Percentiles rank a stretch among this genome's conserved stretches.
phyloP scores from a whole-genome alignment of 2,888 invertebrate genomes.

The Heliconius charithonia region DNA sequence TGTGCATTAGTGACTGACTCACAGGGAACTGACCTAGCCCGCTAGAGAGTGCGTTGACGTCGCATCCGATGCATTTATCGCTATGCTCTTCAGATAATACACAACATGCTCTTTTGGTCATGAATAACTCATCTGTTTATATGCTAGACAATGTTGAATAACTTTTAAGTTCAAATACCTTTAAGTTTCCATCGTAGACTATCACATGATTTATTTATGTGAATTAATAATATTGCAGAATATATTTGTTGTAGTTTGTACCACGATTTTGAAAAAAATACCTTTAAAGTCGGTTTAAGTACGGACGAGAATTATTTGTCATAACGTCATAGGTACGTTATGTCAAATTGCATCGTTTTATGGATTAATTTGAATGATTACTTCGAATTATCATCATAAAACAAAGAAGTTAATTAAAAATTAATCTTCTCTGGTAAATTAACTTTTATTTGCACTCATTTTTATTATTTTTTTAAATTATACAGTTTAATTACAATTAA shows the following conservation, averaged over 20 bases:
- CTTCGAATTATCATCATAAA: no score
- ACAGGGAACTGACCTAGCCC: conserved; percentile 84
- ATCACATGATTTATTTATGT: conserved; percentile 39
- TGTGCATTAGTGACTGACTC: conserved; percentile 79
- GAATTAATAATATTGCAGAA: conserved; percentile 30
- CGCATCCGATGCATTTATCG: conserved; percentile 76
- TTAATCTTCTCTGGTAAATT: no score
- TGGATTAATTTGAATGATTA: no score
- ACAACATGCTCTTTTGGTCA: conserved; percentile 70
- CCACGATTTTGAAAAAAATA: no score
- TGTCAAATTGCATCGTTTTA: no score
- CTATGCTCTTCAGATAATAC: conserved; percentile 80
- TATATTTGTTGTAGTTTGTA: conserved; percentile 19
- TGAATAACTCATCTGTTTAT: conserved; percentile 80
- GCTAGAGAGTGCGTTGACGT: conserved; percentile 82
- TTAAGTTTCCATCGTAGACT: conserved; percentile 52
- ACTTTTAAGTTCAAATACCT: conserved; percentile 67
- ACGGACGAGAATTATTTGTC: no score
- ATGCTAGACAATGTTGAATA: conserved; percentile 62
- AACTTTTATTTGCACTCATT: no score
- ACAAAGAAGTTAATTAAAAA: no score
- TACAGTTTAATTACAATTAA: no score
- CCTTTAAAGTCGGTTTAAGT: no score
- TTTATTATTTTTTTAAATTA: no score
- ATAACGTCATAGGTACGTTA: no score